phyloP scores from a whole-genome alignment of 2,797 vertebrate genomes.

The Parauchenoglanis ngamensis region DNA sequence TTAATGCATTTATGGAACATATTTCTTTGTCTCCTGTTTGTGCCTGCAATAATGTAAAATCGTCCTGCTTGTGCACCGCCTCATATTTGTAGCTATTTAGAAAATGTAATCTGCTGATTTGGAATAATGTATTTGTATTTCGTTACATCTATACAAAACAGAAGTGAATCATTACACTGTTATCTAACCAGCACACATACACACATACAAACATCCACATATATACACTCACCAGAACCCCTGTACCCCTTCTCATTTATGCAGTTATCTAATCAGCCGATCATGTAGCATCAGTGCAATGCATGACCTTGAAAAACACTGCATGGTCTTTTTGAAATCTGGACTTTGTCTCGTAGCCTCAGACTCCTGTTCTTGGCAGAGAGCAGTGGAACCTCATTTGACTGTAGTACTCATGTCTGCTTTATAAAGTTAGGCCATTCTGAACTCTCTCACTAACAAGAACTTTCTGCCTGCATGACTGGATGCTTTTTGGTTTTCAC shows the following conservation, averaged over 20 bases:
- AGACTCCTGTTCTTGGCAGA: neutral
- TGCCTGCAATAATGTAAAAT: neutral
- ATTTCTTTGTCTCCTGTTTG: neutral
- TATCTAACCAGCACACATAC: neutral
- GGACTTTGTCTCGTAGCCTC: neutral
- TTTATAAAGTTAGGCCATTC: neutral
- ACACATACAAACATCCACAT: neutral
- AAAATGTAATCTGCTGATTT: neutral
- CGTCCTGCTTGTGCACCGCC: neutral
- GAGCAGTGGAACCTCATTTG: neutral
- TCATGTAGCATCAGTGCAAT: neutral
- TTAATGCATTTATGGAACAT: neutral
- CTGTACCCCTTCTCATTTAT: neutral
- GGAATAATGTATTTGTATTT: neutral
- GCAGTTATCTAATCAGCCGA: neutral
- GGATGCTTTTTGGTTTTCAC: neutral
- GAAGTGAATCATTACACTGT: neutral
- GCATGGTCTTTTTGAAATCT: too few relatives aligned
- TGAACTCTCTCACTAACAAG: neutral
- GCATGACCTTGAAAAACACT: neutral
- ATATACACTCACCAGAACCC: neutral
- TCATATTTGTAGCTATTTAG: neutral
- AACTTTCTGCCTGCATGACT: neutral
- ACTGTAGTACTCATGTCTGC: neutral
- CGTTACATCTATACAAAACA: neutral